These are phyloP conservation scores for Euproctis similis DNA, from an alignment of 2,888 invertebrate genomes.

Conservation along the genomic window DNA sequence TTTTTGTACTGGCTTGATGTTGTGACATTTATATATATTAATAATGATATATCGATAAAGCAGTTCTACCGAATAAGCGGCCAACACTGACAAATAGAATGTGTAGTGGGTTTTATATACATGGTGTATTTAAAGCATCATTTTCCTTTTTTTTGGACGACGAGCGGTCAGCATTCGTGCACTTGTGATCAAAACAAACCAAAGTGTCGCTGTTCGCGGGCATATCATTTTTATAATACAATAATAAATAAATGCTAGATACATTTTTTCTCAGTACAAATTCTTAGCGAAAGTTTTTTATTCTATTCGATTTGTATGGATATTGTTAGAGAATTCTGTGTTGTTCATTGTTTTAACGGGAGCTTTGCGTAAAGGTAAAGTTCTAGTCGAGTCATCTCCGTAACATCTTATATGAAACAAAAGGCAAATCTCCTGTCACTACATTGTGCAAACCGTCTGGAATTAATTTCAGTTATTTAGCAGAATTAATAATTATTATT, in stretches of 20 bases:
- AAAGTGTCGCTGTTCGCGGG: conserved; percentile 71
- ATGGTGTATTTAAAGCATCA: conserved; percentile 32
- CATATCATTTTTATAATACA: conserved; percentile 72
- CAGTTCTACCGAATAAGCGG: conserved; percentile 59
- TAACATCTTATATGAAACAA: too few relatives aligned
- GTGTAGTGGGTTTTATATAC: conserved; percentile 61
- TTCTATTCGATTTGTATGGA: conserved; percentile 60
- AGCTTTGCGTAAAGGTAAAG: conserved; percentile 21
- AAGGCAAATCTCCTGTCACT: conserved; percentile 37
- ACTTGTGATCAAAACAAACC: conserved; percentile 58
- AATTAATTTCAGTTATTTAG: conserved; percentile 73
- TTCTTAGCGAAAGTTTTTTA: conserved; percentile 61
- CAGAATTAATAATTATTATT: too few relatives aligned
- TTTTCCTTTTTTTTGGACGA: conserved; percentile 43
- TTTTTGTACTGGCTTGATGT: conserved; percentile 77
- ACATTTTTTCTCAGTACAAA: conserved; percentile 70
- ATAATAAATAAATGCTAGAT: too few relatives aligned
- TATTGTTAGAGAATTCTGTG: conserved; percentile 69
- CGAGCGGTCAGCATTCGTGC: conserved; percentile 48
- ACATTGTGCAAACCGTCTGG: conserved; percentile 47
- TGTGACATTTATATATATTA: conserved; percentile 73
- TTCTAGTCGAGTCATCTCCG: conserved; percentile 45
- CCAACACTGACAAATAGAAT: conserved; percentile 64
- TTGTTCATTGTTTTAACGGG: conserved; percentile 54
- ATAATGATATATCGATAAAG: conserved; percentile 50